phyloP scores from a whole-genome alignment of 2,113 vertebrate species.

The Rhynchopsitta pachyrhyncha region DNA sequence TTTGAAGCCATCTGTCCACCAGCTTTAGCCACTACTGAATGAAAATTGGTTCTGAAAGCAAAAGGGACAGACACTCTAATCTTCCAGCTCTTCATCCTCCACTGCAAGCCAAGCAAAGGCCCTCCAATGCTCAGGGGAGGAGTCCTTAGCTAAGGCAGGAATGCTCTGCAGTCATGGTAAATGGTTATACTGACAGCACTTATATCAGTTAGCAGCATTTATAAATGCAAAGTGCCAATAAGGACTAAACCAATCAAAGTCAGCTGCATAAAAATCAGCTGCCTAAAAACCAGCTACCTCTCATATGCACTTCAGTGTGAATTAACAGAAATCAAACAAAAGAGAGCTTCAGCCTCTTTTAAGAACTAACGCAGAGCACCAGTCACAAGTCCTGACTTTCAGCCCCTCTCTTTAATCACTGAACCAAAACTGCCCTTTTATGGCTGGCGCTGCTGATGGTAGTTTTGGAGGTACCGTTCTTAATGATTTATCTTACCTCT shows the following conservation, averaged over 20 bases:
- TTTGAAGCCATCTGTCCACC: conserved; percentile 62
- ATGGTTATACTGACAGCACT: not conserved
- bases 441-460: not conserved
- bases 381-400: not conserved
- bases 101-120: not conserved
- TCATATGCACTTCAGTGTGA: not conserved
- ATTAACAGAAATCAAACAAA: not conserved
- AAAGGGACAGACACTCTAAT: conserved; percentile 38
- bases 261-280: not conserved
- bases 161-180: not conserved
- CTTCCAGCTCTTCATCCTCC: conserved; percentile 40
- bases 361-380: not conserved
- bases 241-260: not conserved
- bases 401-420: not conserved
- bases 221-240: not conserved
- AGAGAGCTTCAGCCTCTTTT: not conserved
- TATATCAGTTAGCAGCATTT: not conserved
- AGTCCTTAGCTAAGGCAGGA: not conserved
- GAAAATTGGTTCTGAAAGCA: conserved; percentile 40
- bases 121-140: not conserved
- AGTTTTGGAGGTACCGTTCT: not conserved
- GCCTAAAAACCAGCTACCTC: not conserved
- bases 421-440: not conserved
- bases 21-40: conserved; percentile 57
- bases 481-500: not conserved